Conservation (phyloP, 2,888 invertebrate species). For the Harmothoe impar region DNA sequence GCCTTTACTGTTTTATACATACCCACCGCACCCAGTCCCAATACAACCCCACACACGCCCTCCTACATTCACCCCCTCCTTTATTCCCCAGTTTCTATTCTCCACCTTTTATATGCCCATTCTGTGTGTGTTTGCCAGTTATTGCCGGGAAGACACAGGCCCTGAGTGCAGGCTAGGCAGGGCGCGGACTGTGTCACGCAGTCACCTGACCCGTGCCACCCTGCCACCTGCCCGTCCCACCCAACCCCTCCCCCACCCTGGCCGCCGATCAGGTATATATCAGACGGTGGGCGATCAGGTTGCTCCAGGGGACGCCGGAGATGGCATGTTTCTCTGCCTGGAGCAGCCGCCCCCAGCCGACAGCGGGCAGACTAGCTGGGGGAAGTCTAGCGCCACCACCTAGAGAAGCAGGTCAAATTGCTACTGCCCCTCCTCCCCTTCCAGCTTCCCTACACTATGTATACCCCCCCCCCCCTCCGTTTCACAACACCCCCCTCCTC, state of each 20-base stretch:
- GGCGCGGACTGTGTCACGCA: conserved; percentile 11
- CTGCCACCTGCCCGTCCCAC: conserved; percentile 16
- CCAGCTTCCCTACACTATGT: neutral
- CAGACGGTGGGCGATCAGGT: neutral
- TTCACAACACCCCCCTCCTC: neutral
- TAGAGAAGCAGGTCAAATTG: neutral
- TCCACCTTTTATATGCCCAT: no score
- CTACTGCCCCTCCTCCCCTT: conserved; percentile 17
- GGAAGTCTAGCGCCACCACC: neutral
- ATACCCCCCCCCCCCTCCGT: neutral
- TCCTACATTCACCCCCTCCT: neutral
- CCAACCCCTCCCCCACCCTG: neutral
- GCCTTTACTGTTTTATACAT: neutral
- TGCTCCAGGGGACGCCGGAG: neutral
- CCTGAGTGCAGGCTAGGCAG: neutral
- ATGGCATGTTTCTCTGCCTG: conserved; percentile 20
- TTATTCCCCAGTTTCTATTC: no score
- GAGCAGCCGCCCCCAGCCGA: neutral
- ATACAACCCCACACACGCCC: neutral
- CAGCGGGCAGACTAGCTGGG: conserved; percentile 6
- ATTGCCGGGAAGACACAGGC: neutral
- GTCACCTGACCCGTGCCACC: neutral
- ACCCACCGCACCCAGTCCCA: neutral
- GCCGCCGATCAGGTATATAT: neutral
- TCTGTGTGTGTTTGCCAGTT: neutral